phyloP scores from a whole-genome alignment of 2,797 vertebrate species.

The Acanthornis magna region DNA sequence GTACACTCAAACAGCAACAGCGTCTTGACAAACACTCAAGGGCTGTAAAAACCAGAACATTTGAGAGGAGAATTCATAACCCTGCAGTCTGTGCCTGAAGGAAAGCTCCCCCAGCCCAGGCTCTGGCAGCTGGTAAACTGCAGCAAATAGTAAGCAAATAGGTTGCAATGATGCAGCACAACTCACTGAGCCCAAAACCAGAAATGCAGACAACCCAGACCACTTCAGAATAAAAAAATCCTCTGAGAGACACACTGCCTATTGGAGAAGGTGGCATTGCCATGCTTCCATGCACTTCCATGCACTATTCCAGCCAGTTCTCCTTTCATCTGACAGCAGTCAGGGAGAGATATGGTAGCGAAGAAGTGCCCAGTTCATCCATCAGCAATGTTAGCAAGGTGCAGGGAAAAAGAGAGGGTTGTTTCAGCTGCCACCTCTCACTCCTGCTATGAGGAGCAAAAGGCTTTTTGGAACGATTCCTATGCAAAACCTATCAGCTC shows the following conservation, averaged over 20 bases:
- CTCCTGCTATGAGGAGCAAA: not conserved
- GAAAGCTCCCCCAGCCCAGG: not conserved
- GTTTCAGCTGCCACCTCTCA: not conserved
- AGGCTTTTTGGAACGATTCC: not conserved
- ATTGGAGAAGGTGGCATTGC: fast-evolving
- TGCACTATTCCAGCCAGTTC: not conserved
- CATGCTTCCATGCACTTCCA: not conserved
- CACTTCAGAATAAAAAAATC: not conserved
- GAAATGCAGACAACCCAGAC: not conserved
- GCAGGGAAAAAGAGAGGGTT: not conserved
- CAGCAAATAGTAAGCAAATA: not conserved
- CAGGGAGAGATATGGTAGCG: fast-evolving
- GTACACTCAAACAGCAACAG: slow-evolving; percentile 35
- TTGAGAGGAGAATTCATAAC: not conserved
- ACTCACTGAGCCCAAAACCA: not conserved
- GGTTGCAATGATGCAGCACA: not conserved
- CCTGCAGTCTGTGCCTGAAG: not conserved
- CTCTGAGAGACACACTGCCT: fast-evolving
- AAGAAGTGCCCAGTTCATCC: not conserved
- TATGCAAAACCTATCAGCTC: not conserved
- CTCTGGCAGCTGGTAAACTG: not conserved
- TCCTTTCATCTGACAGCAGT: not conserved
- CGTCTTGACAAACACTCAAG: slow-evolving; percentile 35
- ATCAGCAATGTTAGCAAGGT: not conserved
- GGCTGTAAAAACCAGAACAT: not conserved